Evolutionary conservation across 2,888 invertebrate species (phyloP), one percentile per base, ranked within the genome.

Genomic region (Eutolmus rufibarbis): DNA sequence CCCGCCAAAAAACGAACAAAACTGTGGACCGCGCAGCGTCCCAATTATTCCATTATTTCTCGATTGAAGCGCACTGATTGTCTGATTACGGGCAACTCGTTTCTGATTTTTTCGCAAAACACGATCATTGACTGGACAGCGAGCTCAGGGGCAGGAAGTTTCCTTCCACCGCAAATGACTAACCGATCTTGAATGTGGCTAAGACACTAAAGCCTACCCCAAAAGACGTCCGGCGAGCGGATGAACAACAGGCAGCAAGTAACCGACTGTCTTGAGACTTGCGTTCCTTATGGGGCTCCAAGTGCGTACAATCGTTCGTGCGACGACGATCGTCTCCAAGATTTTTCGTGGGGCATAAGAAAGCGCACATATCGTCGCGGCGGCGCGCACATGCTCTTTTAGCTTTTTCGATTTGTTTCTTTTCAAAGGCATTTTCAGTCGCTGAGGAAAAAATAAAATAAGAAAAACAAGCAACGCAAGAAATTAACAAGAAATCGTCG

Each of bases 271-370:
- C 66, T 46, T 66, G 66, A 66, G 12, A 12, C 19, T 79, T 79
- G 79, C 31, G 79, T 79, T 79, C 51, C 51, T 79, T 79, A 79
- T 79, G 79, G 51, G 79, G 16, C 28, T 78, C 23, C 78, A 28
- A 79, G 79, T 51, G 51, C 51, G 51, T 79, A 56, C 51, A 37
- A 66, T 66, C 57, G 19, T 23, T n/a, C 57, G 23, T 57, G 12
- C 40, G 40, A 40, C 40, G 46, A 57, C 23, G 2, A 57, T 19
- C 66, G 28, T 66, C 66, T 66, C 66, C 66, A 66, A 66, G 66
- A 66, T 66, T 66, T 66, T 66, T 51, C 51, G 28, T 66, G 66
- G 66, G 66, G 28, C 28, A 66, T 9, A 66, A 66, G 66, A 66
- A 66, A 28, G 12, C 66, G 66, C 66, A 23, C 66, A 66, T 66